These are phyloP conservation scores for Theretra japonica DNA, from an alignment of 2,888 invertebrate species.

Conservation along the genomic window DNA sequence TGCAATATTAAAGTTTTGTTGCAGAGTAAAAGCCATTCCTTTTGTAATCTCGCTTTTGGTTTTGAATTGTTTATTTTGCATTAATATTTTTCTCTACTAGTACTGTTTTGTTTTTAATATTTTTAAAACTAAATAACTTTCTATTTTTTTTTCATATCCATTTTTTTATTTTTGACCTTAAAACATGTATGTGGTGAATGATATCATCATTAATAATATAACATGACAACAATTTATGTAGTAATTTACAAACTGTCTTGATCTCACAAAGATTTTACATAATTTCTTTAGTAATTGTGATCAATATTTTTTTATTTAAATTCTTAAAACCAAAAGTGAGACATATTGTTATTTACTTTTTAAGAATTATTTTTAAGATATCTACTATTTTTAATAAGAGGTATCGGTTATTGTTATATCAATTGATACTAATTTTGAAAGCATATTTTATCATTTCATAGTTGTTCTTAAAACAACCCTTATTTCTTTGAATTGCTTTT, in stretches of 20 bases:
- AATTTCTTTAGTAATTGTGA: neutral
- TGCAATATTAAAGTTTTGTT: slow-evolving; percentile 33
- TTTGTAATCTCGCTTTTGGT: slow-evolving; percentile 44
- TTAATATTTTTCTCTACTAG: no score
- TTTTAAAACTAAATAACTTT: neutral
- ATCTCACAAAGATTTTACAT: neutral
- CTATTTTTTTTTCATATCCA: neutral
- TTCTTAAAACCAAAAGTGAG: slow-evolving; percentile 43
- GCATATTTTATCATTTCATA: neutral
- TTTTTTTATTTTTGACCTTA: no score
- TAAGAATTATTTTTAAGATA: slow-evolving; percentile 35
- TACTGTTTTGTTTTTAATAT: no score
- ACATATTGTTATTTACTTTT: slow-evolving; percentile 51
- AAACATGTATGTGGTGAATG: no score
- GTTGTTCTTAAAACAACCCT: neutral
- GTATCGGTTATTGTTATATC: slow-evolving; percentile 16
- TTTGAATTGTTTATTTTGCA: slow-evolving; percentile 32
- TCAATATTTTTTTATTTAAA: slow-evolving; percentile 17
- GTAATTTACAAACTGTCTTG: neutral
- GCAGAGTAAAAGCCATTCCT: slow-evolving; percentile 47
- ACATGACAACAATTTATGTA: neutral
- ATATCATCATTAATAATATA: no score
- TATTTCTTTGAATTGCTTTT: neutral
- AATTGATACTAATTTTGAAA: slow-evolving; percentile 8
- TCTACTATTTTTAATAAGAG: neutral